phyloP scores from a whole-genome alignment of 2,113 vertebrate genomes.

The Oryzias woworae region DNA sequence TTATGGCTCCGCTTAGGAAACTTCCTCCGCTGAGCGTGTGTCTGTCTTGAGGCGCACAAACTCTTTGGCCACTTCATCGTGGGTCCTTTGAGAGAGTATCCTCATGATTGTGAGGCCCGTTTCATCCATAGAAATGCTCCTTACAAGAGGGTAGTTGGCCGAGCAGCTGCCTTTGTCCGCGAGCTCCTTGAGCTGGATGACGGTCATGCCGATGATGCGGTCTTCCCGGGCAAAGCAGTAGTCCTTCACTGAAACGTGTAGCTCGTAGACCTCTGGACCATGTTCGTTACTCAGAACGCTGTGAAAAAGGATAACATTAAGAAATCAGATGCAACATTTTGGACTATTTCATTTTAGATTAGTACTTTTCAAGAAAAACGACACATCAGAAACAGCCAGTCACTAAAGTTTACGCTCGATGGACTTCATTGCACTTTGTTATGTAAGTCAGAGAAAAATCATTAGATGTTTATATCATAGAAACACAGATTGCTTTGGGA shows the following conservation, averaged over 20 bases:
- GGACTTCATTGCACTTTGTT: too few relatives aligned
- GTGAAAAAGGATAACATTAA: slow-evolving; percentile 14
- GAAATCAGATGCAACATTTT: background rate
- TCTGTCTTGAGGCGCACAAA: slow-evolving; percentile 97
- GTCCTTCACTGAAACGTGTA: slow-evolving; percentile 95
- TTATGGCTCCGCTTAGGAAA: slow-evolving; percentile 64
- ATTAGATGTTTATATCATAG: background rate
- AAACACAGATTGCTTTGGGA: slow-evolving; percentile 11
- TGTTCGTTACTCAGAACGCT: slow-evolving; percentile 90
- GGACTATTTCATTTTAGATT: too few relatives aligned
- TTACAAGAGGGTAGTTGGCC: slow-evolving; percentile 86
- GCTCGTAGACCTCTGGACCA: slow-evolving; percentile 87
- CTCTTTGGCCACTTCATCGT: slow-evolving; percentile 95
- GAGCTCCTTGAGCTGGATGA: slow-evolving; percentile 88
- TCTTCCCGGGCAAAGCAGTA: slow-evolving; percentile 98
- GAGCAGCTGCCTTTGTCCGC: slow-evolving; percentile 83
- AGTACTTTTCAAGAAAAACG: too few relatives aligned
- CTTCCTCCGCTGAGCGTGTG: slow-evolving; percentile 87
- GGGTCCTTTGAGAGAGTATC: slow-evolving; percentile 97
- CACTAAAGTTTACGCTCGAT: too few relatives aligned
- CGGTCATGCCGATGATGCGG: slow-evolving; percentile 89
- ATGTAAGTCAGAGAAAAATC: too few relatives aligned
- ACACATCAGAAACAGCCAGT: too few relatives aligned
- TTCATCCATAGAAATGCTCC: slow-evolving; percentile 86
- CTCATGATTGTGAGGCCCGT: slow-evolving; percentile 95